These are phyloP conservation scores for Ranitomeya imitator DNA, from an alignment of 2,113 vertebrate species.

Conservation along the genomic window DNA sequence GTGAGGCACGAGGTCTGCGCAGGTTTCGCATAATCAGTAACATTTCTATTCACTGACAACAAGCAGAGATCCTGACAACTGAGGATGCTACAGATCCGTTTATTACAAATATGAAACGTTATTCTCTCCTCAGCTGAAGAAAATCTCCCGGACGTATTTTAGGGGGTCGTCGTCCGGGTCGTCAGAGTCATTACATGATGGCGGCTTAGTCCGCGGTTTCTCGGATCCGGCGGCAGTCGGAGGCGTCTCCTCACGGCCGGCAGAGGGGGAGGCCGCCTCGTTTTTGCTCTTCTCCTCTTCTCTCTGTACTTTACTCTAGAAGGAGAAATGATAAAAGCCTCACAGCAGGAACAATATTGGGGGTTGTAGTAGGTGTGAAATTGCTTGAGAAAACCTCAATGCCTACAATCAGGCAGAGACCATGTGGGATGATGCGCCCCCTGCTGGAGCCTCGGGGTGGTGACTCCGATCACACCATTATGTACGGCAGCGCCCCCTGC, in stretches of 20 bases:
- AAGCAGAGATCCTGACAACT: too few species aligned
- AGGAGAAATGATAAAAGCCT: neutral
- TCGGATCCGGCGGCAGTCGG: neutral
- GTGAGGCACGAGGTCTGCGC: too few species aligned
- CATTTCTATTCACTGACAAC: neutral
- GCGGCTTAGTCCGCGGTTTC: neutral
- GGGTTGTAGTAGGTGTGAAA: too few species aligned
- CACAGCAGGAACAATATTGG: too few species aligned
- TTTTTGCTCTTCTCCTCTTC: neutral
- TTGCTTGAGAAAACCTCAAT: too few species aligned
- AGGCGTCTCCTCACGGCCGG: neutral
- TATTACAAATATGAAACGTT: neutral
- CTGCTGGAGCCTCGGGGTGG: too few species aligned
- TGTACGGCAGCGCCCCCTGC: too few species aligned
- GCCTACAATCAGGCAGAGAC: too few species aligned
- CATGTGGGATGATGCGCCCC: too few species aligned
- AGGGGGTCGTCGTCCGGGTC: slow-evolving; percentile 63
- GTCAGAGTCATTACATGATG: neutral
- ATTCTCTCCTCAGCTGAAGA: slow-evolving; percentile 68
- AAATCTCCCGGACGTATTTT: slow-evolving; percentile 76
- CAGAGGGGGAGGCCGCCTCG: slow-evolving; percentile 36
- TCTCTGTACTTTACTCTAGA: neutral
- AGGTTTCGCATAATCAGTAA: too few species aligned
- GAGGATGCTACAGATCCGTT: neutral
- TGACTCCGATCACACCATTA: too few species aligned